phyloP scores from a whole-genome alignment of 1,140 invertebrate species.

The Probaryconus sp. region DNA sequence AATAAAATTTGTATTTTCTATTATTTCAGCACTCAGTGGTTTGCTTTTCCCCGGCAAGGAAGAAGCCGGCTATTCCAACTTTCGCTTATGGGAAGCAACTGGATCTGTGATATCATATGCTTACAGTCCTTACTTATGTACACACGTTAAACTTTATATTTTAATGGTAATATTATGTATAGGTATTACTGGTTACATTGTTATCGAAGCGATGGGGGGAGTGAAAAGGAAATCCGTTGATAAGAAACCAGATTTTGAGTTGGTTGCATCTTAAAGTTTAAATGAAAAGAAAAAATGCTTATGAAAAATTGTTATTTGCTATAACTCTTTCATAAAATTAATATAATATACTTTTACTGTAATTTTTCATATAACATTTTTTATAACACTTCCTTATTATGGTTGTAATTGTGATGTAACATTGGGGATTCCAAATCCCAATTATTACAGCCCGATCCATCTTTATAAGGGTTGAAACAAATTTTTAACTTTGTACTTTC shows the following conservation, averaged over 20 bases:
- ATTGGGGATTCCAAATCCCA: too few species aligned
- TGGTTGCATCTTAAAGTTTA: conserved; percentile 57
- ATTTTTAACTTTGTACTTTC: too few species aligned
- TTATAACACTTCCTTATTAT: too few species aligned
- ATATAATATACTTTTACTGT: too few species aligned
- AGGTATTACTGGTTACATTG: conserved; percentile 85
- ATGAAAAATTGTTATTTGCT: conserved; percentile 3
- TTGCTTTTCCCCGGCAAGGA: conserved; percentile 91
- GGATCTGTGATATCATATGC: conserved; percentile 93
- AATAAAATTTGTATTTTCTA: conserved; percentile 42
- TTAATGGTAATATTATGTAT: conserved; percentile 85
- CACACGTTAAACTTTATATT: conserved; percentile 86
- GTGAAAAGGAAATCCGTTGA: conserved; percentile 34
- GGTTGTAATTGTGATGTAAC: too few species aligned
- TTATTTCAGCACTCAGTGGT: conserved; percentile 87
- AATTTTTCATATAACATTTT: too few species aligned
- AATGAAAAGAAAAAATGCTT: background rate
- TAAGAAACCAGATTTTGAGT: conserved; percentile 69
- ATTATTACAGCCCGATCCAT: too few species aligned
- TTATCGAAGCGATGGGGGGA: conserved; percentile 66
- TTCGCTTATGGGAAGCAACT: conserved; percentile 93
- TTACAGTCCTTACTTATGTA: conserved; percentile 87
- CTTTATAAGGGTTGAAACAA: too few species aligned
- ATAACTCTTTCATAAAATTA: too few species aligned
- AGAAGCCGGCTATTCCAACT: conserved; percentile 95